Base-by-base conservation (phyloP, 2,113 vertebrate species). In the Morone chrysops region DNA sequence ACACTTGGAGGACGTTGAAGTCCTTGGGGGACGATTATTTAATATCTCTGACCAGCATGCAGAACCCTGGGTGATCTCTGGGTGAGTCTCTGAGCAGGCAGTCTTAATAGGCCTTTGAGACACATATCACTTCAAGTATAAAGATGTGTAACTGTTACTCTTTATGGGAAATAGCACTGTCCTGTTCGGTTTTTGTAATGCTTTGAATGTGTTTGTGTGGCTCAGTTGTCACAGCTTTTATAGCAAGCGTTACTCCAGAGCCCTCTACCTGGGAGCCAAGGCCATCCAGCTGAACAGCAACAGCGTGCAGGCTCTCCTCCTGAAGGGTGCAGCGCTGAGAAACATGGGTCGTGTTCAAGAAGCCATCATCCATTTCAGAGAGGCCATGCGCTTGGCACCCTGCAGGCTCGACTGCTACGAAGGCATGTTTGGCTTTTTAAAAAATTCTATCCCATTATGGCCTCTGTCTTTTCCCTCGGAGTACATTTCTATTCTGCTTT, bases 281-380 rank as follows among this genome's bases (percentile, higher is more conserved):
- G 98, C 98, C 16, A 99, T 99, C 90, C 98, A 99, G 93, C 95
- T 99, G 60, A 99, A 99, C 86, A 99, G 98, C 76, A 99, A 98
- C 87, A 99, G 98, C 0, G 98, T 99, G 0, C 98, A 99, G 50
- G 98, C 98, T 1, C 94, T 99, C 40, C 96, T 99, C 38, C 95
- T 99, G 82, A 99, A 99, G 72, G 98, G 98, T 77, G 97, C 98
- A 0, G 98, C 98, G 0, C 95, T 99, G 14, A 95, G 97, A 67
- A 99, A 99, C 76, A 99, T 99, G 98, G 97, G 97, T 12, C 93
- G 97, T 1, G 97, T 99, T 31, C 98, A 99, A 83, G 98, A 99
- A 75, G 98, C 98, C 47, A 99, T 99, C 86, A 99, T 99, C 69
- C 98, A 99, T 75, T 99, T 99, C 81, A 95, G 98, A 0, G 98